Conservation (phyloP, 1,140 invertebrate species). For the Nixonia krombeini region DNA sequence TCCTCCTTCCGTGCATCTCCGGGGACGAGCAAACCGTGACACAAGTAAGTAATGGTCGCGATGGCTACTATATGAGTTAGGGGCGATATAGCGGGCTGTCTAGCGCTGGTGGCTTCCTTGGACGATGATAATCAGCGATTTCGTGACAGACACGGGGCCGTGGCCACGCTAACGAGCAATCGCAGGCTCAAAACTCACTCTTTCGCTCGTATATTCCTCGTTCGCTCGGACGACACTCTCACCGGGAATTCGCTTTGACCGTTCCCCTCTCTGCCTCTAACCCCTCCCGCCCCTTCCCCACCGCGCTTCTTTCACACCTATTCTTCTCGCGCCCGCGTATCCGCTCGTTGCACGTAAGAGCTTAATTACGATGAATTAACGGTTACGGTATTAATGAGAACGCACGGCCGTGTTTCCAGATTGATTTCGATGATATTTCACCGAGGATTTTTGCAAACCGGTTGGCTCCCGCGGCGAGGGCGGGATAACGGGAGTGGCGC, state of each 20-base stretch:
- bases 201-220: slow-evolving; percentile 52
- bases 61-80: slow-evolving; percentile 62
- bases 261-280: slow-evolving; percentile 41
- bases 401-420: slow-evolving; percentile 39
- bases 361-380: slow-evolving; percentile 53
- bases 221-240: slow-evolving; percentile 61
- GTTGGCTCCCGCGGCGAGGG: too few relatives aligned
- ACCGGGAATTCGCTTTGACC: slow-evolving; percentile 58
- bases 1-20: slow-evolving; percentile 34
- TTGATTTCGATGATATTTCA: slow-evolving; percentile 18
- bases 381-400: slow-evolving; percentile 47
- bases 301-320: slow-evolving; percentile 42
- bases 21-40: slow-evolving; percentile 57
- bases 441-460: too few relatives aligned
- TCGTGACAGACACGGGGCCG: slow-evolving; percentile 73
- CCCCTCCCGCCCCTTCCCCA: slow-evolving; percentile 36
- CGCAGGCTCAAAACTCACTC: slow-evolving; percentile 57
- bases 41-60: slow-evolving; percentile 65
- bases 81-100: slow-evolving; percentile 56
- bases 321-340: slow-evolving; percentile 37
- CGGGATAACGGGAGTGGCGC: too few relatives aligned
- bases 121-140: slow-evolving; percentile 73
- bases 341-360: slow-evolving; percentile 36
- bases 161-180: slow-evolving; percentile 71
- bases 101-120: slow-evolving; percentile 66